Percentiles rank a stretch among this genome's conserved stretches.
Evolutionary conservation across 2,113 vertebrate genomes (phyloP).

Genomic region (Brachyhypopomus occidentalis): DNA sequence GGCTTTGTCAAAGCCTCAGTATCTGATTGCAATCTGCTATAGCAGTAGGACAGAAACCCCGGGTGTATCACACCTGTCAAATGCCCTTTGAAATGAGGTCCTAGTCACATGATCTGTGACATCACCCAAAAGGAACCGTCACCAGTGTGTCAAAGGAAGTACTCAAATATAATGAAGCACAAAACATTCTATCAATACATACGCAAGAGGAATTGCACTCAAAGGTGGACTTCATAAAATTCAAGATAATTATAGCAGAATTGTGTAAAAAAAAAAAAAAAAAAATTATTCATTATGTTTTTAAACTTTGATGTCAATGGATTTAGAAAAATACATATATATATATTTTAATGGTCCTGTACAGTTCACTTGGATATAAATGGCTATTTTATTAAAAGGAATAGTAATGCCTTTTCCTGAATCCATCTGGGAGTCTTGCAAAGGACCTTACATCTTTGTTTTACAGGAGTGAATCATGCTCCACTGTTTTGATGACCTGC

Average conservation of each 20-base stretch:
- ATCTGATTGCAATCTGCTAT: constrained; percentile 17
- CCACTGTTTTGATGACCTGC: too few species aligned
- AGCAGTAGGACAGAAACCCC: constrained; percentile 24
- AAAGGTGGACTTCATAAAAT: not conserved
- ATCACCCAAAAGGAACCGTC: constrained; percentile 1
- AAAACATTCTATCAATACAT: not conserved
- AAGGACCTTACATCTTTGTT: too few species aligned
- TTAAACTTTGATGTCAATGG: too few species aligned
- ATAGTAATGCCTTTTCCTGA: too few species aligned
- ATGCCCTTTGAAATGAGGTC: constrained; percentile 15
- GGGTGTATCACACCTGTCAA: constrained; percentile 23
- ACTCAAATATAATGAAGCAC: not conserved
- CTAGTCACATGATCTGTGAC: not conserved
- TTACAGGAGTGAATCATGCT: too few species aligned
- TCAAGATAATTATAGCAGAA: not conserved
- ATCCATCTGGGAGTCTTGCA: too few species aligned
- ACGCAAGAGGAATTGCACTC: constrained; percentile 13
- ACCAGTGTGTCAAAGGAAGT: constrained; percentile 8
- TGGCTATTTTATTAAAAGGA: too few species aligned
- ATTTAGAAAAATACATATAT: too few species aligned
- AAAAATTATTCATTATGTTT: not conserved
- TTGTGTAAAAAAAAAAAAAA: not conserved
- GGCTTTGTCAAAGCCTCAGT: constrained; percentile 3
- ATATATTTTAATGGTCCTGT: too few species aligned
- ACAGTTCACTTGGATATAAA: too few species aligned